Percentiles rank a stretch among this genome's conserved stretches.
These are phyloP conservation scores for Lymantria monacha DNA, from an alignment of 2,888 invertebrate species.

Conservation along the genomic window DNA sequence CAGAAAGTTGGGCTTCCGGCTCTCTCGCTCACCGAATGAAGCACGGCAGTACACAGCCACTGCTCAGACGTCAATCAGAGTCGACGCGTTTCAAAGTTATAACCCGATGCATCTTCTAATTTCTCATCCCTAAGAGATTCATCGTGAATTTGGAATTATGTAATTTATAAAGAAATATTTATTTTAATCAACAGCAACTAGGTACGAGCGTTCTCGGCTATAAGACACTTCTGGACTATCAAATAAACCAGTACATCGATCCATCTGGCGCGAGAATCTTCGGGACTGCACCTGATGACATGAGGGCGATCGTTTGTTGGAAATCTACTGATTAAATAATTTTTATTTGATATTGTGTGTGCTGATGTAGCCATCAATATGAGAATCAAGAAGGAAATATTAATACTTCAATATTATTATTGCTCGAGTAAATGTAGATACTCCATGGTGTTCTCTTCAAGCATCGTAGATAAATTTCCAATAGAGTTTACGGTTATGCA, in stretches of 20 bases:
- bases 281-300: conserved; percentile 87
- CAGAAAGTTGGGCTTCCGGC: too few species aligned
- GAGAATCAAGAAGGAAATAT: neutral
- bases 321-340: conserved; percentile 74
- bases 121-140: too few species aligned
- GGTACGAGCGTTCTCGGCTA: conserved; percentile 90
- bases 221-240: conserved; percentile 88
- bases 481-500: too few species aligned
- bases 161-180: neutral
- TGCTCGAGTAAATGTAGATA: too few species aligned
- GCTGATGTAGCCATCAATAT: conserved; percentile 19
- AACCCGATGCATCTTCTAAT: too few species aligned
- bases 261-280: conserved; percentile 88
- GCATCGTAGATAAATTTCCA: too few species aligned
- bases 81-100: too few species aligned
- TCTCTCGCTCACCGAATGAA: too few species aligned
- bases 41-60: too few species aligned
- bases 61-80: too few species aligned
- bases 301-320: conserved; percentile 91
- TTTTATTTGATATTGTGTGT: neutral
- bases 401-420: too few species aligned
- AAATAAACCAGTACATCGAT: conserved; percentile 90
- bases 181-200: conserved; percentile 85
- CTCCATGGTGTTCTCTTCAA: too few species aligned
- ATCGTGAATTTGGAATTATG: neutral